Conservation (phyloP, 2,888 invertebrate genomes). For the Sussaba pulchella region DNA sequence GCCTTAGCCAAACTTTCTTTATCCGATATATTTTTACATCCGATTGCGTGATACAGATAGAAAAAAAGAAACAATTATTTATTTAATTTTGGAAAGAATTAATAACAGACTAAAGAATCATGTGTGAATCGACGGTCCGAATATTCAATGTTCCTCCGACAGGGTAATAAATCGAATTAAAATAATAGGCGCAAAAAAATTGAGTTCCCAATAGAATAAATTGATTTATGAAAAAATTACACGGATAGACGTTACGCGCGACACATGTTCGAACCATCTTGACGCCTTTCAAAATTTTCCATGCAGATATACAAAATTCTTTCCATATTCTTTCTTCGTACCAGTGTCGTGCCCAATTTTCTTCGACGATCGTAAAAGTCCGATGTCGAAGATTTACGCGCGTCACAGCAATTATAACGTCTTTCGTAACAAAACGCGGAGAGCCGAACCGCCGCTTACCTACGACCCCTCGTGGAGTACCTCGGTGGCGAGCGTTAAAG, state of each 20-base stretch:
- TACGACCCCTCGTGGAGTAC: slow-evolving; percentile 41
- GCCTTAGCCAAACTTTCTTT: slow-evolving; percentile 29
- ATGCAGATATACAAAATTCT: slow-evolving; percentile 42
- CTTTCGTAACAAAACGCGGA: slow-evolving; percentile 78
- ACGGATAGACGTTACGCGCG: too few relatives aligned
- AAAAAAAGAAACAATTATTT: slow-evolving; percentile 5
- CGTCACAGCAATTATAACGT: slow-evolving; percentile 83
- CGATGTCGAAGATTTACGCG: slow-evolving; percentile 82
- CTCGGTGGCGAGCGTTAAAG: slow-evolving; percentile 23
- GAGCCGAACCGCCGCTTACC: slow-evolving; percentile 28
- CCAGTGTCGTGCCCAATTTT: slow-evolving; percentile 81
- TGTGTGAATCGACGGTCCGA: too few relatives aligned
- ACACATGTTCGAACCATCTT: background rate
- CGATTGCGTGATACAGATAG: slow-evolving; percentile 13
- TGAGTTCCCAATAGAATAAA: too few relatives aligned
- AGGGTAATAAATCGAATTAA: too few relatives aligned
- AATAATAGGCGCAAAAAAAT: too few relatives aligned
- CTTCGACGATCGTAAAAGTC: slow-evolving; percentile 81
- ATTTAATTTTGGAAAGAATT: too few relatives aligned
- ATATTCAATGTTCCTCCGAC: too few relatives aligned
- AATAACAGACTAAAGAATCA: too few relatives aligned
- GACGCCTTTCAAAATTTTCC: slow-evolving; percentile 37
- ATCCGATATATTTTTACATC: slow-evolving; percentile 47
- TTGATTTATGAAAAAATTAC: too few relatives aligned
- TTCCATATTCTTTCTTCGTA: slow-evolving; percentile 29